A percentile compares a stretch with the other conserved stretches of the same genome.
phyloP scores from a whole-genome alignment of 2,888 invertebrate species.

The Drymonia ruficornis region DNA sequence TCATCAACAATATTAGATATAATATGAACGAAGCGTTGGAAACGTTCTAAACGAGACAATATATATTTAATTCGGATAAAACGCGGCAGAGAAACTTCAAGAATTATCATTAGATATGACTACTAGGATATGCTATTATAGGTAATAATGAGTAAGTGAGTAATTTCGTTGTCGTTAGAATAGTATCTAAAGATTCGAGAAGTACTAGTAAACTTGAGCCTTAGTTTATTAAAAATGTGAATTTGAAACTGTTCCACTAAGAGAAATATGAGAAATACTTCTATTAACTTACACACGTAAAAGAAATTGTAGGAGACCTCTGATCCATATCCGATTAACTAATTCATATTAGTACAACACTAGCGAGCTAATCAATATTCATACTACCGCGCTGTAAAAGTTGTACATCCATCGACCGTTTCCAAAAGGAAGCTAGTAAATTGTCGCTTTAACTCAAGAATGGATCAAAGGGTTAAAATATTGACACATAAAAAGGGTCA shows the following conservation, averaged over 20 bases:
- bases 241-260: slow-evolving; percentile 58
- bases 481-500: slow-evolving; percentile 49
- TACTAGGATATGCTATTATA: slow-evolving; percentile 76
- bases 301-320: slow-evolving; percentile 40
- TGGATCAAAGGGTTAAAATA: slow-evolving; percentile 43
- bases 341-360: background rate
- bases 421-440: background rate
- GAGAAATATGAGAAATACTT: slow-evolving; percentile 60
- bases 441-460: slow-evolving; percentile 23
- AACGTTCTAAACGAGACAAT: background rate
- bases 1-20: background rate
- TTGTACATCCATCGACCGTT: background rate
- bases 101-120: slow-evolving; percentile 66
- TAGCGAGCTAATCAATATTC: background rate
- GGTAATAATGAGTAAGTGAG: slow-evolving; percentile 57
- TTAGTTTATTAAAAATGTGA: slow-evolving; percentile 48
- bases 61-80: slow-evolving; percentile 27
- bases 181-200: slow-evolving; percentile 61
- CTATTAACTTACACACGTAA: slow-evolving; percentile 66
- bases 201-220: slow-evolving; percentile 56
- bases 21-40: background rate
- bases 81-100: slow-evolving; percentile 39
- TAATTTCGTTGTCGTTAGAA: slow-evolving; percentile 67
- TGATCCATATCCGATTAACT: slow-evolving; percentile 30
- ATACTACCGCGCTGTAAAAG: background rate